A percentile compares a stretch with the other conserved stretches of the same genome.
phyloP scores from a whole-genome alignment of 2,888 invertebrate species.

The Drosophila crucigera region DNA sequence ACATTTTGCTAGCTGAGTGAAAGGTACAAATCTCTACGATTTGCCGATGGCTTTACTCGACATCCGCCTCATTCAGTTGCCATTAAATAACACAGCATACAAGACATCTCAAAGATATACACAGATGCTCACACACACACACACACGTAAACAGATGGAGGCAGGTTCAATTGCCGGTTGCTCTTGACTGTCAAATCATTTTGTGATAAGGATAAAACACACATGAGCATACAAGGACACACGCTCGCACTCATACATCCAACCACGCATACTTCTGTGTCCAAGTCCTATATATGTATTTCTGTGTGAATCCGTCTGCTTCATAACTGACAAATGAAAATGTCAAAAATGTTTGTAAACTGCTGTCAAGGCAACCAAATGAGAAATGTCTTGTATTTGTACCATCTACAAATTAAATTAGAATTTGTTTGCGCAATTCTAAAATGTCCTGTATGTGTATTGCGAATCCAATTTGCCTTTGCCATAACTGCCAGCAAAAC shows the following conservation, averaged over 20 bases:
- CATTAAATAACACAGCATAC: slow-evolving; percentile 52
- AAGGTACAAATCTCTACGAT: slow-evolving; percentile 35
- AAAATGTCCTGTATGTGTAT: slow-evolving; percentile 6
- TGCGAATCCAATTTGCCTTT: slow-evolving; percentile 1
- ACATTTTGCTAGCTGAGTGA: slow-evolving; percentile 24
- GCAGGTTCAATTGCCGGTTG: slow-evolving; percentile 64
- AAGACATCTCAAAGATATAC: slow-evolving; percentile 12
- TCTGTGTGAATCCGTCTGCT: slow-evolving; percentile 30
- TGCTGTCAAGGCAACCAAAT: slow-evolving; percentile 61
- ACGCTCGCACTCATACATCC: background rate
- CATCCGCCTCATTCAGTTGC: slow-evolving; percentile 25
- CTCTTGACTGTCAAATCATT: slow-evolving; percentile 74
- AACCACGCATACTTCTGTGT: slow-evolving; percentile 36
- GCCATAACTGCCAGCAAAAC: background rate
- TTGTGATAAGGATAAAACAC: slow-evolving; percentile 70
- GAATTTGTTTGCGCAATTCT: slow-evolving; percentile 38
- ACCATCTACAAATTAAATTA: slow-evolving; percentile 49
- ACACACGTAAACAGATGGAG: slow-evolving; percentile 11
- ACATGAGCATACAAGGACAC: slow-evolving; percentile 22
- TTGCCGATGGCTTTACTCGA: slow-evolving; percentile 29
- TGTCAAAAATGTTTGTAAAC: slow-evolving; percentile 68
- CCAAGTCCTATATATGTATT: slow-evolving; percentile 9
- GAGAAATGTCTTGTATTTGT: slow-evolving; percentile 54
- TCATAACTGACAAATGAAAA: slow-evolving; percentile 78
- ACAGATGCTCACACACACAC: background rate